A percentile compares a stretch with the other conserved stretches of the same genome.
Evolutionary conservation across 2,888 invertebrate species (phyloP).

Genomic region (Clusia tigrina): DNA sequence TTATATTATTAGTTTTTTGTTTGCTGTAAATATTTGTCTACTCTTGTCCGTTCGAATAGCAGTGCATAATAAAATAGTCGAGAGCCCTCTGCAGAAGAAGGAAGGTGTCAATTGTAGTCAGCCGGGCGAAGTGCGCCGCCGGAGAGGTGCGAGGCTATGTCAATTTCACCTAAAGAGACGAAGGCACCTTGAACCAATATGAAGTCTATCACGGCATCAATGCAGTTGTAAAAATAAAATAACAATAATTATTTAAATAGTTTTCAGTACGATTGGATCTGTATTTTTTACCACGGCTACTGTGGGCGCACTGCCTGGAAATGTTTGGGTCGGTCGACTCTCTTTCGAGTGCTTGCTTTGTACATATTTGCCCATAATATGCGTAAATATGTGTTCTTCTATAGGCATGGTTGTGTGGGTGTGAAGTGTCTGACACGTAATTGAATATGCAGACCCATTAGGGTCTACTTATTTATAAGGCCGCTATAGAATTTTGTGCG

Average conservation of each 20-base stretch:
- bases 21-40: too few relatives aligned
- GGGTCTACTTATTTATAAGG: not conserved
- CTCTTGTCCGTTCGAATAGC: too few relatives aligned
- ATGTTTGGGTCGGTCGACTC: not conserved
- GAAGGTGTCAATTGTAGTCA: not conserved
- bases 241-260: not conserved
- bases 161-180: too few relatives aligned
- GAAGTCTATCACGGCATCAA: not conserved
- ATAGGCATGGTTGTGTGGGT: not conserved
- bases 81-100: too few relatives aligned
- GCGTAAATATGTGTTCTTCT: not conserved
- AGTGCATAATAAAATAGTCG: too few relatives aligned
- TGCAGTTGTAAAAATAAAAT: not conserved
- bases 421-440: not conserved
- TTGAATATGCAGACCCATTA: not conserved
- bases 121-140: too few relatives aligned
- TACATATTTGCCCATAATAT: not conserved
- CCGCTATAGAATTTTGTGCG: not conserved
- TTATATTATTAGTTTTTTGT: too few relatives aligned
- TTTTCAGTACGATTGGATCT: not conserved
- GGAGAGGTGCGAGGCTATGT: not conserved
- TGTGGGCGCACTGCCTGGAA: not conserved
- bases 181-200: not conserved
- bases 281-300: not conserved
- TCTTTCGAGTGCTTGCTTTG: not conserved